phyloP scores from a whole-genome alignment of 2,888 invertebrate species.

The Epinotia demarniana region DNA sequence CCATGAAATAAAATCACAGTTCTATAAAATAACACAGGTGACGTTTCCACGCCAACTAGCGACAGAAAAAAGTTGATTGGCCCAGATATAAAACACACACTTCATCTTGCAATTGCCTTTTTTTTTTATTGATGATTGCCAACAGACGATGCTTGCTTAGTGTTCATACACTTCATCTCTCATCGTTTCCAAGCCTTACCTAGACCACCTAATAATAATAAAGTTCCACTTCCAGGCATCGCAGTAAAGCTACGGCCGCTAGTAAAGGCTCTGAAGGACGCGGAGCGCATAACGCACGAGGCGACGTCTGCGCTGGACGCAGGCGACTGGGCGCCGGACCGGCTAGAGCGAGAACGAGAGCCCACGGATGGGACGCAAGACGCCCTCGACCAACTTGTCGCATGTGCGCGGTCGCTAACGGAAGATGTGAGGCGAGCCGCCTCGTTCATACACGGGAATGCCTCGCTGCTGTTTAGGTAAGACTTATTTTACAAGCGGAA shows the following conservation, averaged over 20 bases:
- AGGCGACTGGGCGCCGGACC: slow-evolving; percentile 91
- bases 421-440: slow-evolving; percentile 95
- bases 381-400: slow-evolving; percentile 94
- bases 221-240: slow-evolving; percentile 72
- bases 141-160: background rate
- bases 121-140: too few relatives aligned
- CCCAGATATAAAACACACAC: too few relatives aligned
- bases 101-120: too few relatives aligned
- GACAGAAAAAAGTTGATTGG: too few relatives aligned
- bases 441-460: slow-evolving; percentile 95
- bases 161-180: background rate
- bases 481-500: slow-evolving; percentile 21
- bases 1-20: too few relatives aligned
- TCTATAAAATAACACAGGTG: too few relatives aligned
- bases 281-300: slow-evolving; percentile 91
- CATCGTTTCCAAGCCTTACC: too few relatives aligned
- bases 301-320: slow-evolving; percentile 90
- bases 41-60: too few relatives aligned
- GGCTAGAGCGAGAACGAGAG: slow-evolving; percentile 82
- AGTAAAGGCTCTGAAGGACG: slow-evolving; percentile 91
- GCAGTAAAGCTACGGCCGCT: slow-evolving; percentile 90
- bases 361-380: slow-evolving; percentile 88
- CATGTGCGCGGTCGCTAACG: slow-evolving; percentile 93
- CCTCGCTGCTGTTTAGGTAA: slow-evolving; percentile 90
- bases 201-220: background rate